Evolutionary conservation across 2,888 invertebrate species (phyloP).

Genomic region (Eulithis prunata): DNA sequence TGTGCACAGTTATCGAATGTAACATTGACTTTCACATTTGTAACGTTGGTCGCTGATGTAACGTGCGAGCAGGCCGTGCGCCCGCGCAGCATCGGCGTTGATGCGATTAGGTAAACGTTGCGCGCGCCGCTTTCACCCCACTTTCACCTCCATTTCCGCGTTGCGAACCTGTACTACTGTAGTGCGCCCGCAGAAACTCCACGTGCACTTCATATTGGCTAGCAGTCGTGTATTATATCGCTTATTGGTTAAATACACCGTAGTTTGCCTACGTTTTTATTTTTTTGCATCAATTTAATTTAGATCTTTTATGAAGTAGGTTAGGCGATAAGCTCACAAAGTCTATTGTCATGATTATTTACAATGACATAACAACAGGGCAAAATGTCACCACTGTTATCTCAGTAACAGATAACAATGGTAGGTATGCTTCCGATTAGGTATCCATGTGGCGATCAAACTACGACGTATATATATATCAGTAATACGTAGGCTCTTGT

Average conservation of each 20-base stretch:
- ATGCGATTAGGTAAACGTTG: slow-evolving; percentile 80
- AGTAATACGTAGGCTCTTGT: not conserved
- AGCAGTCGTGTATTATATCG: not conserved
- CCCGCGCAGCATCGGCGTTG: slow-evolving; percentile 46
- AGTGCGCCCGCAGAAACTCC: slow-evolving; percentile 43
- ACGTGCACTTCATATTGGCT: slow-evolving; percentile 2
- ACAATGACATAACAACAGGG: slow-evolving; percentile 42
- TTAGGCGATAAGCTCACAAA: not conserved
- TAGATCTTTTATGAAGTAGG: not conserved
- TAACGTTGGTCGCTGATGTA: slow-evolving; percentile 66
- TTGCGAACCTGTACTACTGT: slow-evolving; percentile 48
- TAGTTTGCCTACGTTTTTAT: too few species aligned
- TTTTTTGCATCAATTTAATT: too few species aligned
- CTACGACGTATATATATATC: slow-evolving; percentile 5
- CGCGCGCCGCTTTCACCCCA: slow-evolving; percentile 79
- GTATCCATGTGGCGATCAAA: slow-evolving; percentile 8
- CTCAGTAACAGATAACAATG: slow-evolving; percentile 41
- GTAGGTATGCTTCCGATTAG: slow-evolving; percentile 36
- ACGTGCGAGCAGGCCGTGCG: slow-evolving; percentile 51
- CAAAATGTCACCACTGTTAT: slow-evolving; percentile 49
- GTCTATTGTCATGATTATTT: slow-evolving; percentile 27
- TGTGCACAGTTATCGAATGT: slow-evolving; percentile 57
- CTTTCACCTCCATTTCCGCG: slow-evolving; percentile 81
- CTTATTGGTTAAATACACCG: too few species aligned
- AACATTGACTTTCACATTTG: slow-evolving; percentile 83